Evolutionary conservation across 2,888 invertebrate species (phyloP), one percentile per base, ranked within the genome.

Genomic region (Acleris cristana): DNA sequence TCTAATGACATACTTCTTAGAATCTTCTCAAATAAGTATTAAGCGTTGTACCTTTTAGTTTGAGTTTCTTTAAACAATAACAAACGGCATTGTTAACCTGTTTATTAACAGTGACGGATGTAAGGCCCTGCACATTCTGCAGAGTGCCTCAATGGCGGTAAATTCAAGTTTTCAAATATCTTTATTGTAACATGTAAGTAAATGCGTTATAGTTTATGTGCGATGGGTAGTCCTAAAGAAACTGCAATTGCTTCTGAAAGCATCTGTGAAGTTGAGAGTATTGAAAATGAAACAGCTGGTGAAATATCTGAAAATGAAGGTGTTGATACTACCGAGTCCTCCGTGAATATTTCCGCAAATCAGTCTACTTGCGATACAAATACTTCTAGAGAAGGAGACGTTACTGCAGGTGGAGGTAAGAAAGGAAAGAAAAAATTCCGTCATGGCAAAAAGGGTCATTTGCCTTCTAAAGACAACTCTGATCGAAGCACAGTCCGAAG

Each of bases 81-180:
- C 82, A 84, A 83, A 86, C 82, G 84, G 81, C 82, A 82, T 88
- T 88, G 84, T 80, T 88, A 88, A 88, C 89, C 91, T 91, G 91
- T 91, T 90, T 92, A 91, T 86, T 89, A 85, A 86, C 80, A 87
- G 89, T 91, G 90, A 90, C 92, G 89, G 91, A 90, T 90, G 90
- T 91, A 90, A 90, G 89, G 89, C 90, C 90, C 90, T 90, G 89
- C 89, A 84, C 84, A 86, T 88, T 89, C 90, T 86, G 87, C 87
- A 86, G 59, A 89, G 83, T 87, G 82, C 78, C 80, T 76, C 75
- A 86, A 87, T 90, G 92, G 92, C 92, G 92, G 91, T 84, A 92
- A 92, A 89, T 92, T 92, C 85, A 78, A 91, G 80, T 89, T 86
- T 81, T 78, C 74, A 72, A 74, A 80, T 82, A 78, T 75, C 78